Evolutionary conservation across 1,140 invertebrate species (phyloP), one percentile per base, ranked within the genome.

Genomic region (Anoplophora glabripennis): DNA sequence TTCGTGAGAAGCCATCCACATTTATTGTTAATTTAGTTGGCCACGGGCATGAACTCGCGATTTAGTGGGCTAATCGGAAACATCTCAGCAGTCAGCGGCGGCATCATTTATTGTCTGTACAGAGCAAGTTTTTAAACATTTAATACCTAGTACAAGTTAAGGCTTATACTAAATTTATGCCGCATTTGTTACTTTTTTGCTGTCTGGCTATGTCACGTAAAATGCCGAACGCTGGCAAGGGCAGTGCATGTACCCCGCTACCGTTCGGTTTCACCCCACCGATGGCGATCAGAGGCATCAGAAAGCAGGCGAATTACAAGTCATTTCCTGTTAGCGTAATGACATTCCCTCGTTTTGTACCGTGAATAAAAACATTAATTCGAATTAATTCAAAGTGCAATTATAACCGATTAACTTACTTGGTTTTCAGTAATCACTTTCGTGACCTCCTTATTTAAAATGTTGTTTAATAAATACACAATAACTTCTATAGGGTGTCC

Each of bases 91-190:
- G 38, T 45, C 44, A 53, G 63, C 64, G 51, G 57, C 63, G 51
- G 57, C 63, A 47, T 35, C 59, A 12, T 48, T 63, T 61, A 42
- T 41, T 62, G 62, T 64, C 64, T 65, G 57, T 48, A 58, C 63
- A 49, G 53, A 68, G 68, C 70, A 61, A 72, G 68, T 72, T 72
- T 72, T 72, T 71, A 66, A 69, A 70, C 63, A 49, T 72, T 71
- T 67, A 72, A 69, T 72, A 28, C 21, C 21, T 28, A 63, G 69
- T 65, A 65, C 71, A 64, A 72, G 65, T 71, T 71, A 69, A 67
- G 64, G 69, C 66, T 68, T 60, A 66, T 66, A 67, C 67, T 37
- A 69, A 72, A 72, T 72, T 69, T 70, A 70, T 72, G 69, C 65
- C 44, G 63, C 55, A 65, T 70, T 59, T 51, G 57, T 57, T 60